A percentile compares a stretch with the other conserved stretches of the same genome.
These are phyloP conservation scores for Probosciger aterrimus DNA, from an alignment of 2,113 vertebrate species.

Conservation along the genomic window DNA sequence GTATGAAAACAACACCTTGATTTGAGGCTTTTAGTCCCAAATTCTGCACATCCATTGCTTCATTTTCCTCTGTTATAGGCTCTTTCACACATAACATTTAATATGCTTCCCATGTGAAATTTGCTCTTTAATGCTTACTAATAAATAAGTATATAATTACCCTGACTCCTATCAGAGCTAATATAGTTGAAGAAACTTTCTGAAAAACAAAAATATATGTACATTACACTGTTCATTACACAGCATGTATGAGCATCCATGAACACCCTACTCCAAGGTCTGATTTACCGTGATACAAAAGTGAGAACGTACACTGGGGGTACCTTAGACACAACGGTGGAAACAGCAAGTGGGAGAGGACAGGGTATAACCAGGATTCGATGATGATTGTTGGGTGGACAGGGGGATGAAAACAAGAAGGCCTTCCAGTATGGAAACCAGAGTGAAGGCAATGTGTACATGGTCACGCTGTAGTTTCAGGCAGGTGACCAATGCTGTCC, in stretches of 20 bases:
- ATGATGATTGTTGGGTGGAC: not conserved
- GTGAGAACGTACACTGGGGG: not conserved
- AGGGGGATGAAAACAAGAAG: not conserved
- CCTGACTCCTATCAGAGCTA: not conserved
- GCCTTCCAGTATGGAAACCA: not conserved
- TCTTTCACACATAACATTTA: not conserved
- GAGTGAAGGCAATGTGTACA: not conserved
- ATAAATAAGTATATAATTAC: slow-evolving; percentile 15
- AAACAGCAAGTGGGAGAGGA: not conserved
- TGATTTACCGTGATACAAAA: not conserved
- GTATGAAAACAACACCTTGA: not conserved
- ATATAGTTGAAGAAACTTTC: not conserved
- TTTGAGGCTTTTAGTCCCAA: not conserved
- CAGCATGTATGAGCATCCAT: not conserved
- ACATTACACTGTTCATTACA: not conserved
- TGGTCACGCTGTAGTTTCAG: not conserved
- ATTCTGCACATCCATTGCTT: not conserved
- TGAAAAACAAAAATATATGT: not conserved
- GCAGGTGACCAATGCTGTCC: not conserved
- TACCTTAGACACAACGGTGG: rapidly evolving
- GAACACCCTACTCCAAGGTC: not conserved
- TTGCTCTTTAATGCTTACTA: not conserved
- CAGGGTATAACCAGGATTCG: not conserved
- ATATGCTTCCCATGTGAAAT: not conserved
- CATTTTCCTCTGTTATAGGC: not conserved